phyloP scores from a whole-genome alignment of 2,797 vertebrate species.

The Chelon labrosus region DNA sequence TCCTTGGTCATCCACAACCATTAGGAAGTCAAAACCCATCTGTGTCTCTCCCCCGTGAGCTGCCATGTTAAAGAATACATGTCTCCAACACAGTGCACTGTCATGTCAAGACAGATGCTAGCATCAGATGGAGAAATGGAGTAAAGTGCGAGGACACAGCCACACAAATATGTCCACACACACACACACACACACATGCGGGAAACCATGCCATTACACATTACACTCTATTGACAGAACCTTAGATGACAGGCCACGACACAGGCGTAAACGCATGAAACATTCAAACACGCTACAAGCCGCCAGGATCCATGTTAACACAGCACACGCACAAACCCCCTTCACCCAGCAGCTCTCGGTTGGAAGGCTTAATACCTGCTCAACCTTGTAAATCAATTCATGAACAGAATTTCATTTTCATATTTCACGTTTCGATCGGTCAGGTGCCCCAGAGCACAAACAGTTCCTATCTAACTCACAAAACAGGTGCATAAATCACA shows the following conservation, averaged over 20 bases:
- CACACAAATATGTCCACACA: slow-evolving; percentile 7
- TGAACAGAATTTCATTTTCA: slow-evolving; percentile 71
- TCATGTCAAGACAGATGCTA: slow-evolving; percentile 45
- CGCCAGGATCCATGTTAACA: neutral
- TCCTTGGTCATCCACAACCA: slow-evolving; percentile 53
- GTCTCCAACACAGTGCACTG: slow-evolving; percentile 39
- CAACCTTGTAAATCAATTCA: slow-evolving; percentile 73
- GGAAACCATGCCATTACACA: neutral
- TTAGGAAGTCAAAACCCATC: slow-evolving; percentile 69
- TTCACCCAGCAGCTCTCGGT: slow-evolving; percentile 40
- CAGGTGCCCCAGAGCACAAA: slow-evolving; percentile 72
- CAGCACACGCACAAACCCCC: neutral
- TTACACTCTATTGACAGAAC: neutral
- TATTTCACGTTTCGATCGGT: slow-evolving; percentile 63
- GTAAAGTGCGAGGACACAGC: slow-evolving; percentile 10
- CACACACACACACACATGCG: neutral
- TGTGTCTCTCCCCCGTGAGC: slow-evolving; percentile 59
- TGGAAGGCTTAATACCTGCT: slow-evolving; percentile 41
- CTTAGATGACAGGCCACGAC: slow-evolving; percentile 3
- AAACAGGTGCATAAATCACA: slow-evolving; percentile 80
- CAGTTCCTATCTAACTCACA: slow-evolving; percentile 63
- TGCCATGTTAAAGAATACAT: slow-evolving; percentile 75
- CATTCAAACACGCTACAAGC: neutral
- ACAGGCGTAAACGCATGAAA: neutral
- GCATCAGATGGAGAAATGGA: slow-evolving; percentile 42